A percentile compares a stretch with the other conserved stretches of the same genome.
phyloP scores from a whole-genome alignment of 2,797 vertebrate species.

The Coregonus sp. region DNA sequence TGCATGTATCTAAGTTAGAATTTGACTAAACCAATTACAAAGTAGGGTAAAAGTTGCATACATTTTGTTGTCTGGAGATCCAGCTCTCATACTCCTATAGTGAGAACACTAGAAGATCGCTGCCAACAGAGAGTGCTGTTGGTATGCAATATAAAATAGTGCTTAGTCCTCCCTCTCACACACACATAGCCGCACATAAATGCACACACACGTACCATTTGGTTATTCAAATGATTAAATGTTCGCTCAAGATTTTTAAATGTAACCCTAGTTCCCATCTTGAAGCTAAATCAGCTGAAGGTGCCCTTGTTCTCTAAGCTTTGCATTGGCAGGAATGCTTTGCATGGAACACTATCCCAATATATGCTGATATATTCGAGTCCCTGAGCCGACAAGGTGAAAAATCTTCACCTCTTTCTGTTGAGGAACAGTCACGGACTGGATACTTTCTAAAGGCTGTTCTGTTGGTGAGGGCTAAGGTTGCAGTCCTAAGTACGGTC shows the following conservation, averaged over 20 bases:
- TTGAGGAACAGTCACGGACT: too few relatives aligned
- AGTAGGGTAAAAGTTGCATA: not conserved
- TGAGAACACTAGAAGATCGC: not conserved
- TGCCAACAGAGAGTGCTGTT: constrained; percentile 69
- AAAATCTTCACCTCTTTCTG: too few relatives aligned
- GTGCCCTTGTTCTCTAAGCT: not conserved
- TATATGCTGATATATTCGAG: too few relatives aligned
- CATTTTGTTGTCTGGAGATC: not conserved
- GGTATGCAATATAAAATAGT: constrained; percentile 12
- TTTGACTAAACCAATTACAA: not conserved
- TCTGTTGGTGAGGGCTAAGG: too few relatives aligned
- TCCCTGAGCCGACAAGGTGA: too few relatives aligned
- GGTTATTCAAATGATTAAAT: not conserved
- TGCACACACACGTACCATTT: constrained; percentile 14
- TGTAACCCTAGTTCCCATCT: not conserved
- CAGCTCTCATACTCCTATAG: not conserved
- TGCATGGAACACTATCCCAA: not conserved
- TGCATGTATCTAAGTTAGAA: not conserved
- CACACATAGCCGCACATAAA: constrained; percentile 20
- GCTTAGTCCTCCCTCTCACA: constrained; percentile 10
- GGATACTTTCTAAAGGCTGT: too few relatives aligned
- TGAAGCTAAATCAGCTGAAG: not conserved
- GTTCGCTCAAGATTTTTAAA: not conserved
- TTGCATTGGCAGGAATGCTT: not conserved
- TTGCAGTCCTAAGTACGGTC: not conserved